These are phyloP conservation scores for Amphiura filiformis DNA, from an alignment of 35 echinoderm and acorn worm species.

Conservation along the genomic window DNA sequence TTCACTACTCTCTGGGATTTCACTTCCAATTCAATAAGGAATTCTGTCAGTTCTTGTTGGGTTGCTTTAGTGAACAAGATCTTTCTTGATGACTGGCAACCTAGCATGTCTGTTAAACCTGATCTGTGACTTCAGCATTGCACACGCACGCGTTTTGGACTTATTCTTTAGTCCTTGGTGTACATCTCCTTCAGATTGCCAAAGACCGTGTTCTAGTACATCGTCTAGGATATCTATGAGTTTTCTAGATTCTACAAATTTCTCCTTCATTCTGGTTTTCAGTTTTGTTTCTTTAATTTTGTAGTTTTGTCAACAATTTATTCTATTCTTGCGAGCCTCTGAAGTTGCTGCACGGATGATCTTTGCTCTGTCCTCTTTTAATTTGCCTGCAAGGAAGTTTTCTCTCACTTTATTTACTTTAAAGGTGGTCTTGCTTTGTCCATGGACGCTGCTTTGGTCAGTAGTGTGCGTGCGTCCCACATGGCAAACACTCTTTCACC, in stretches of 20 bases:
- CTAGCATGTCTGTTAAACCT: neutral
- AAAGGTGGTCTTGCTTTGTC: constrained; percentile 4
- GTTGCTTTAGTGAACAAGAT: neutral
- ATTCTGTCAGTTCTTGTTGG: neutral
- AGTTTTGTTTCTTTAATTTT: neutral
- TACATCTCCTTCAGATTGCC: neutral
- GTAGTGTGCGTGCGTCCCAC: neutral
- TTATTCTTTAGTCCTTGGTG: neutral
- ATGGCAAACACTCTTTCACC: constrained; percentile 24
- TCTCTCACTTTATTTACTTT: constrained; percentile 14
- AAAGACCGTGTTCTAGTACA: neutral
- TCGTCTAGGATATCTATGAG: neutral
- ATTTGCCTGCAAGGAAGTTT: neutral
- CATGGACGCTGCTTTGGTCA: neutral
- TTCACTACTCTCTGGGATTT: neutral
- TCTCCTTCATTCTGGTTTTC: neutral
- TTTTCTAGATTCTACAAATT: neutral
- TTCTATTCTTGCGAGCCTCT: neutral
- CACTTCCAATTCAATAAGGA: neutral
- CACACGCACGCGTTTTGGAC: neutral
- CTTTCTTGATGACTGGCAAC: neutral
- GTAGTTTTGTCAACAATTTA: neutral
- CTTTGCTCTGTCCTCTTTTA: neutral
- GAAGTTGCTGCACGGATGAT: neutral
- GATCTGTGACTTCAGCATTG: neutral